A percentile compares a stretch with the other conserved stretches of the same genome.
phyloP scores from a whole-genome alignment of 2,888 invertebrate species.

The Parnassius orleans region DNA sequence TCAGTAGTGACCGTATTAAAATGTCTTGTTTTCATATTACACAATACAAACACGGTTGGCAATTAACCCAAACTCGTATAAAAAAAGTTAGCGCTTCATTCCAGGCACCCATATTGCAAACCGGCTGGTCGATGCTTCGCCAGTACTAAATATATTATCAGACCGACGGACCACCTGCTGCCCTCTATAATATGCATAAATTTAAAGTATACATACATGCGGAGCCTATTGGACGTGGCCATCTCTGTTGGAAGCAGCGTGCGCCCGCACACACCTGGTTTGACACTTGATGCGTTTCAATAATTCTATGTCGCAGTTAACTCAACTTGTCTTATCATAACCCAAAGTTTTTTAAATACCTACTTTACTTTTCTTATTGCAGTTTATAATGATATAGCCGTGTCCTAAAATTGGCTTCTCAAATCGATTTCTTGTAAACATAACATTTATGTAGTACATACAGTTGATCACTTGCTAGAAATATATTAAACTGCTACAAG shows the following conservation, averaged over 20 bases:
- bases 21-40: slow-evolving; percentile 1
- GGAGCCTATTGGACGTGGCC: slow-evolving; percentile 24
- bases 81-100: background rate
- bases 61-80: slow-evolving; percentile 7
- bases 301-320: slow-evolving; percentile 7
- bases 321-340: background rate
- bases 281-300: slow-evolving; percentile 4
- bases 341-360: too few relatives aligned
- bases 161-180: slow-evolving; percentile 24
- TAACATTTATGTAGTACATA: too few relatives aligned
- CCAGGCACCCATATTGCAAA: slow-evolving; percentile 24
- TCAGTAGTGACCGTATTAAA: background rate
- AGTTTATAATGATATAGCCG: too few relatives aligned
- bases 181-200: slow-evolving; percentile 19
- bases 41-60: slow-evolving; percentile 4
- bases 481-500: too few relatives aligned
- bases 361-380: too few relatives aligned
- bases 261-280: slow-evolving; percentile 29
- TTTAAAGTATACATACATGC: slow-evolving; percentile 19
- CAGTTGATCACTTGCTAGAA: too few relatives aligned
- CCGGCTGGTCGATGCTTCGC: slow-evolving; percentile 23
- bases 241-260: slow-evolving; percentile 22
- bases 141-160: slow-evolving; percentile 26
- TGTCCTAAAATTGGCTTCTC: too few relatives aligned
- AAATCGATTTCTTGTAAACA: too few relatives aligned